A percentile compares a stretch with the other conserved stretches of the same genome.
Conservation (phyloP, 2,113 vertebrate genomes). For the Falcunculus frontatus region DNA sequence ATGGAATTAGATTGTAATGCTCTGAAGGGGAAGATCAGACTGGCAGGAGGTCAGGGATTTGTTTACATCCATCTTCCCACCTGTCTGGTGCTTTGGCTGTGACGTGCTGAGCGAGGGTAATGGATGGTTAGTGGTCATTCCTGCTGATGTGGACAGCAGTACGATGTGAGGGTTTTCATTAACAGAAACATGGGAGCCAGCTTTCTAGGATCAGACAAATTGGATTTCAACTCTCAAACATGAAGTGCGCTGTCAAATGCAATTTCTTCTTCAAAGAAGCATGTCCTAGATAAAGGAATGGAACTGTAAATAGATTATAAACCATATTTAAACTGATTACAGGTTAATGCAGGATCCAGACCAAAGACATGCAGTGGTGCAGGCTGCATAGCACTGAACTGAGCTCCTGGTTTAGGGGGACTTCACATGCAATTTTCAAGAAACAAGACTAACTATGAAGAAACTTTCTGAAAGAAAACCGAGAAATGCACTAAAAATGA, state of each 20-base stretch:
- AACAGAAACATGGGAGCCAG: background rate
- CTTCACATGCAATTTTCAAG: background rate
- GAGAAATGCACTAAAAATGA: background rate
- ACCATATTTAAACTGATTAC: background rate
- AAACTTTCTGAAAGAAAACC: background rate
- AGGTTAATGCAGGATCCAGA: background rate
- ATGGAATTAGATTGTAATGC: background rate
- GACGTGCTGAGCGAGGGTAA: background rate
- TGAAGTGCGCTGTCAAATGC: background rate
- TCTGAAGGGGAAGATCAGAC: background rate
- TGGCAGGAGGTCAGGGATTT: background rate
- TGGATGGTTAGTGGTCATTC: background rate
- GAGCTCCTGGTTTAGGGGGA: background rate
- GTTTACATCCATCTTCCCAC: background rate
- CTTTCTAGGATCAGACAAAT: conserved; percentile 5
- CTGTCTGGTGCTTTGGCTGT: background rate
- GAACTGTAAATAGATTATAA: background rate
- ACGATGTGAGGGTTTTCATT: background rate
- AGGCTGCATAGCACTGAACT: background rate
- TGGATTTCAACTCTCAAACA: background rate
- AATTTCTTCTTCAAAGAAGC: conserved; percentile 14
- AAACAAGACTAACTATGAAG: background rate
- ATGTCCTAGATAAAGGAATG: background rate
- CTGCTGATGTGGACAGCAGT: background rate
- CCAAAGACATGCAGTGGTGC: background rate